Evolutionary conservation across 2,888 invertebrate species (phyloP).

Genomic region (Amphipyra tragopoginis): DNA sequence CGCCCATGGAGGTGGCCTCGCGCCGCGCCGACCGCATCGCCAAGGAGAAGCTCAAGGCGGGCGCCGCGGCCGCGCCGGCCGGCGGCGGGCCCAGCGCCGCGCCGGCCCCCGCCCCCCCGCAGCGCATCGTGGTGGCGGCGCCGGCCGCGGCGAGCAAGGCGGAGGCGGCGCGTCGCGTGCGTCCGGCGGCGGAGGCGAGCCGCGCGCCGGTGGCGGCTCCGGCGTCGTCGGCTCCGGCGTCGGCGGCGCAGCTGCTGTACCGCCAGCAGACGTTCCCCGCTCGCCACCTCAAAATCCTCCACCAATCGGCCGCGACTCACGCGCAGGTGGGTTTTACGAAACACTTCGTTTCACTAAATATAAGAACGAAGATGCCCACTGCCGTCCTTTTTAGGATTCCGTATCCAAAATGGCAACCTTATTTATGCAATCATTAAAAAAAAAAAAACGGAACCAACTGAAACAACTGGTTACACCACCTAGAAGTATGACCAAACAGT

Average conservation of each 20-base stretch:
- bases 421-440: too few relatives aligned
- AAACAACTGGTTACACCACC: too few relatives aligned
- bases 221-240: constrained; percentile 76
- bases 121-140: constrained; percentile 66
- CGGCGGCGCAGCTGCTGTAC: constrained; percentile 90
- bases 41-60: constrained; percentile 93
- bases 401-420: too few relatives aligned
- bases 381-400: too few relatives aligned
- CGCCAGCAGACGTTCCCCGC: constrained; percentile 90
- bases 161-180: constrained; percentile 55
- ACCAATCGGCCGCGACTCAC: constrained; percentile 73
- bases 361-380: too few relatives aligned
- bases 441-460: too few relatives aligned
- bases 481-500: too few relatives aligned
- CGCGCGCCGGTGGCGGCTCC: neutral
- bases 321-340: constrained; percentile 59
- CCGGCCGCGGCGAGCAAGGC: constrained; percentile 62
- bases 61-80: constrained; percentile 71
- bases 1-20: constrained; percentile 95
- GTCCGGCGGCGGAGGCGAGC: constrained; percentile 44
- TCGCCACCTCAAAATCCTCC: constrained; percentile 86
- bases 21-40: constrained; percentile 96
- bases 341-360: too few relatives aligned
- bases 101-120: constrained; percentile 44
- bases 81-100: constrained; percentile 82